phyloP scores from a whole-genome alignment of 1,140 invertebrate species.

The Heliconius hermathena region DNA sequence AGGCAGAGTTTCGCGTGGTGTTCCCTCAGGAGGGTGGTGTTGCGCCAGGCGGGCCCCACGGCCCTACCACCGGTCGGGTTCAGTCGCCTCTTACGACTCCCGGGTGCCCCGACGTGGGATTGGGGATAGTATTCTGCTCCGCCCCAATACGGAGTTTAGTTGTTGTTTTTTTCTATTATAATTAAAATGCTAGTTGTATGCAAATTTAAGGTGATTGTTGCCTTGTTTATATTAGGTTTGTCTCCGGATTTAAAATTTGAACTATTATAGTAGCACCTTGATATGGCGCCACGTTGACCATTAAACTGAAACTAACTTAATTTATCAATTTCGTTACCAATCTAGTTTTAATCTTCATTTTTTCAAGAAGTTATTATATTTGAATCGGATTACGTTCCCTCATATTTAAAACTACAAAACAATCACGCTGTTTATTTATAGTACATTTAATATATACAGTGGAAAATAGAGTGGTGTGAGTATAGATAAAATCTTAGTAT shows the following conservation, averaged over 20 bases:
- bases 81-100: slow-evolving; percentile 44
- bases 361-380: too few species aligned
- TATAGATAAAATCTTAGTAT: slow-evolving; percentile 53
- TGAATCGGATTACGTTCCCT: too few species aligned
- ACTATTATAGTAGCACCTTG: too few species aligned
- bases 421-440: slow-evolving; percentile 39
- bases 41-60: slow-evolving; percentile 20
- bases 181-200: background rate
- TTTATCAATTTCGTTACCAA: too few species aligned
- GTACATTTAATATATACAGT: slow-evolving; percentile 61
- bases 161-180: background rate
- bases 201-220: too few species aligned
- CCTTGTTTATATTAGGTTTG: too few species aligned
- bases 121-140: slow-evolving; percentile 41
- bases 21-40: slow-evolving; percentile 36
- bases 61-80: slow-evolving; percentile 41
- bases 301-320: too few species aligned
- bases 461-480: slow-evolving; percentile 49
- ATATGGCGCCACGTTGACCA: too few species aligned
- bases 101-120: slow-evolving; percentile 38
- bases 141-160: slow-evolving; percentile 39
- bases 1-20: background rate
- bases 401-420: slow-evolving; percentile 19
- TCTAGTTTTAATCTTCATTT: too few species aligned
- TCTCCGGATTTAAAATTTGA: too few species aligned